A percentile compares a stretch with the other conserved stretches of the same genome.
These are phyloP conservation scores for Pseudochromis fuscus DNA, from an alignment of 2,797 vertebrate species.

Conservation along the genomic window DNA sequence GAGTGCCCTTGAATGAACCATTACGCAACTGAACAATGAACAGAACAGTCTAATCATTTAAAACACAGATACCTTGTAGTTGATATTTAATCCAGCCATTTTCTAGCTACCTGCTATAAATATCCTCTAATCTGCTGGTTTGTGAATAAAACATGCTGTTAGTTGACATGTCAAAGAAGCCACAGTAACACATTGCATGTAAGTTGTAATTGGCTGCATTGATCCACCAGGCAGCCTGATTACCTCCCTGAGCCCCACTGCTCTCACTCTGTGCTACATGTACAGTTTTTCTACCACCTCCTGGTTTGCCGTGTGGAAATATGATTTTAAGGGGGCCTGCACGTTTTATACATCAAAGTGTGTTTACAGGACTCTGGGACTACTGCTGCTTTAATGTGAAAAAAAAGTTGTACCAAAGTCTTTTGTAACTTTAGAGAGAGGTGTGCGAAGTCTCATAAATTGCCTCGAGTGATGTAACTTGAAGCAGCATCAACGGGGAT, in stretches of 20 bases:
- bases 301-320: conserved; percentile 15
- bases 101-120: too few species aligned
- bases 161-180: too few species aligned
- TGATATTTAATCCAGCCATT: too few species aligned
- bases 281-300: neutral
- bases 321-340: conserved; percentile 22
- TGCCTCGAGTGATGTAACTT: neutral
- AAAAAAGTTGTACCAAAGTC: neutral
- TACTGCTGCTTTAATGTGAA: neutral
- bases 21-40: too few species aligned
- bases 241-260: neutral
- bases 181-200: too few species aligned
- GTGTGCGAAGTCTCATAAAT: neutral
- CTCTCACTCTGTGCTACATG: neutral
- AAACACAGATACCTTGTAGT: too few species aligned
- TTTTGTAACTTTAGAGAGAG: neutral
- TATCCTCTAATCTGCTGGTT: too few species aligned
- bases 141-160: too few species aligned
- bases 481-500: neutral
- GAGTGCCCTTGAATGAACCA: too few species aligned
- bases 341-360: conserved; percentile 24
- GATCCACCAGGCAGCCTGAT: neutral
- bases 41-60: too few species aligned
- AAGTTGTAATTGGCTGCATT: neutral
- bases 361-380: conserved; percentile 7